Evolutionary conservation across 64 coral and sea anemone genomes (phyloP).

Genomic region (Platygyra sinensis): DNA sequence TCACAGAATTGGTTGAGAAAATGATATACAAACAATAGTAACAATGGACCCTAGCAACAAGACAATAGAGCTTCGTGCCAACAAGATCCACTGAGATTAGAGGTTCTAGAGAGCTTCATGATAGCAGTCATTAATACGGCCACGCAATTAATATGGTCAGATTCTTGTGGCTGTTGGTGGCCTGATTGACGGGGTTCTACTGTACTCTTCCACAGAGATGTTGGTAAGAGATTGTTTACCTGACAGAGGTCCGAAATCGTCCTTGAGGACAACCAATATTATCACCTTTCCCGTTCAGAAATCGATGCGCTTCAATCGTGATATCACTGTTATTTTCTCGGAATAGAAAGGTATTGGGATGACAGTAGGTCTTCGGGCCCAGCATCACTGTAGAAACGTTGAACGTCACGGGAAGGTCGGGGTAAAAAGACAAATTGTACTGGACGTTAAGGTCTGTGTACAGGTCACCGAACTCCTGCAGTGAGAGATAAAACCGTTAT

Average conservation of each 20-base stretch:
- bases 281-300: slow-evolving; percentile 67
- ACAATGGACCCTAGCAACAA: too few species aligned
- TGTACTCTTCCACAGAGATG: too few species aligned
- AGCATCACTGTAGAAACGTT: slow-evolving; percentile 87
- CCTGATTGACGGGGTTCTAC: too few species aligned
- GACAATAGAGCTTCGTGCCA: too few species aligned
- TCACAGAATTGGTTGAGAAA: too few species aligned
- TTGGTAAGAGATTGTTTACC: slow-evolving; percentile 24
- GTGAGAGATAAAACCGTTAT: neutral
- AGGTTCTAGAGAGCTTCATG: too few species aligned
- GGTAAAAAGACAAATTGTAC: slow-evolving; percentile 77
- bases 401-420: slow-evolving; percentile 78
- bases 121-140: too few species aligned
- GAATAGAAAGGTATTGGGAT: slow-evolving; percentile 91
- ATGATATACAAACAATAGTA: too few species aligned
- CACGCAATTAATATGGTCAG: too few species aligned
- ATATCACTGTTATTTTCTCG: slow-evolving; percentile 82
- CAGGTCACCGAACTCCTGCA: slow-evolving; percentile 82
- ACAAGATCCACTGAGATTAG: too few species aligned
- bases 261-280: slow-evolving; percentile 67
- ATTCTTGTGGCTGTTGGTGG: too few species aligned
- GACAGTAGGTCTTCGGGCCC: slow-evolving; percentile 78
- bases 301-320: slow-evolving; percentile 70
- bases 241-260: slow-evolving; percentile 67
- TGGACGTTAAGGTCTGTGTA: slow-evolving; percentile 75